Percentiles rank a stretch among this genome's conserved stretches.
These are phyloP conservation scores for Myxocyprinus asiaticus DNA, from an alignment of 2,113 vertebrate species.

Conservation along the genomic window DNA sequence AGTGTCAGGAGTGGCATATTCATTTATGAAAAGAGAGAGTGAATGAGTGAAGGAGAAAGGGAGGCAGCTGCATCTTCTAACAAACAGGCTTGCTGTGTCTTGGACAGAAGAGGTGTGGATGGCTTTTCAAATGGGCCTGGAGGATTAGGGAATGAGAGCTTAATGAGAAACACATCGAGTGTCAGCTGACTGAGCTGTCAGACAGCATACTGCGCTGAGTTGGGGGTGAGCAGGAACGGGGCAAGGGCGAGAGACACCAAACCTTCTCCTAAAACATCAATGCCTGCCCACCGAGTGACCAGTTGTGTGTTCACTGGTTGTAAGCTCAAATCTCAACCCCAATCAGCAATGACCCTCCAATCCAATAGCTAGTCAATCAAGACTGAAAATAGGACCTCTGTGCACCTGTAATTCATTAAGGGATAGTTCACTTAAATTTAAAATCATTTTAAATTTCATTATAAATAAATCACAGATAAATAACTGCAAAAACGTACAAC, in stretches of 20 bases:
- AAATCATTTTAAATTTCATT: background rate
- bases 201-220: slow-evolving; percentile 38
- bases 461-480: slow-evolving; percentile 2
- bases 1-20: slow-evolving; percentile 84
- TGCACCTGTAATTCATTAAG: background rate
- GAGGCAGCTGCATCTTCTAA: slow-evolving; percentile 64
- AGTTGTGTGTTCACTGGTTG: slow-evolving; percentile 28
- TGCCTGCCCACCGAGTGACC: slow-evolving; percentile 5
- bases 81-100: slow-evolving; percentile 61
- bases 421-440: no score
- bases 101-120: slow-evolving; percentile 67
- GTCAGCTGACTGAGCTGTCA: slow-evolving; percentile 65
- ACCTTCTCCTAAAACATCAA: background rate
- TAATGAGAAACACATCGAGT: slow-evolving; percentile 68
- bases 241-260: background rate
- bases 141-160: slow-evolving; percentile 70
- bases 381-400: background rate
- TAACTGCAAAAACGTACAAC: background rate
- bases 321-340: slow-evolving; percentile 39
- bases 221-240: slow-evolving; percentile 8
- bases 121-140: slow-evolving; percentile 66
- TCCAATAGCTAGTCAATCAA: slow-evolving; percentile 32
- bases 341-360: slow-evolving; percentile 33
- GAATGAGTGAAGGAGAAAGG: slow-evolving; percentile 41
- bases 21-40: slow-evolving; percentile 69